phyloP scores from a whole-genome alignment of 2,113 vertebrate genomes.

The Zosterops borbonicus region DNA sequence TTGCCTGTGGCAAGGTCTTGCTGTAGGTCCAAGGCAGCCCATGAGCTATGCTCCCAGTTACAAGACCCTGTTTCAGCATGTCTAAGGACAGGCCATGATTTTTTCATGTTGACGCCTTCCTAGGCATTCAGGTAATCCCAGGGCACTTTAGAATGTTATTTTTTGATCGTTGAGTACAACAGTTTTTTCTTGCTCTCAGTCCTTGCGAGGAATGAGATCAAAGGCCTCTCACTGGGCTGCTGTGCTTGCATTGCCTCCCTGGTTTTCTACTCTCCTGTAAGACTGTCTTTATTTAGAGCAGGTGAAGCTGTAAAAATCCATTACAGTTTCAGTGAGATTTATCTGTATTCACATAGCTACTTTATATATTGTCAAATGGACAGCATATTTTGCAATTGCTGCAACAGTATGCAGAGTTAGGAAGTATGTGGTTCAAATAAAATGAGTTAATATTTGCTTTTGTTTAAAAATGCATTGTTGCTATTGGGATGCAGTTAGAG shows the following conservation, averaged over 20 bases:
- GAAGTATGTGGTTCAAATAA: neutral
- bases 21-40: neutral
- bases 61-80: neutral
- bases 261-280: neutral
- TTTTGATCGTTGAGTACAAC: neutral
- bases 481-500: neutral
- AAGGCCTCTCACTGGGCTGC: neutral
- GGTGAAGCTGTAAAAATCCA: neutral
- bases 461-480: neutral
- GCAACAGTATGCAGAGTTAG: neutral
- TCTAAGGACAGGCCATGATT: neutral
- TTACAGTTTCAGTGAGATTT: neutral
- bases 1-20: neutral
- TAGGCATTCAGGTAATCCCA: neutral
- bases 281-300: neutral
- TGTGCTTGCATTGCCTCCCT: neutral
- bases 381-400: neutral
- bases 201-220: accelerated
- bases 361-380: neutral
- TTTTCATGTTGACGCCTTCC: neutral
- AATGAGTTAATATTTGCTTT: neutral
- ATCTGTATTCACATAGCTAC: accelerated
- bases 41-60: neutral
- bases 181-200: neutral
- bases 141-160: neutral